Evolutionary conservation across 2,888 invertebrate genomes (phyloP).

Genomic region (Aphidoletes aphidimyza): DNA sequence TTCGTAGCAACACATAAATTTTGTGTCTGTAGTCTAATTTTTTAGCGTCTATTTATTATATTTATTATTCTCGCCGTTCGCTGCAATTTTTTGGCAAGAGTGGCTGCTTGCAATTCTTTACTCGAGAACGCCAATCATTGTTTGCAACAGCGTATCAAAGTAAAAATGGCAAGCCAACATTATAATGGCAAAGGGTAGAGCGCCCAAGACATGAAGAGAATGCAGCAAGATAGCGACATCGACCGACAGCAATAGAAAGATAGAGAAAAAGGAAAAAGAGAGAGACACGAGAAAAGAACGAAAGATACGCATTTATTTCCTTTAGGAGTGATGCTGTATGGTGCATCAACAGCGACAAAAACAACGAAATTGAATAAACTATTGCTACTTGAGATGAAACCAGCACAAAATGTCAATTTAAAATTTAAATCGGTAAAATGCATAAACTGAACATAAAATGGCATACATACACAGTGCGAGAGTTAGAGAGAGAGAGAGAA

Average conservation of each 20-base stretch:
- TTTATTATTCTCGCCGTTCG: constrained; percentile 45
- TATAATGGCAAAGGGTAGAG: background rate
- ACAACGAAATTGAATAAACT: constrained; percentile 39
- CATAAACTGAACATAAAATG: constrained; percentile 47
- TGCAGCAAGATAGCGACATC: background rate
- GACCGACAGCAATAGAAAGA: background rate
- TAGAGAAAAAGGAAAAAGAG: background rate
- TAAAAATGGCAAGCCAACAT: constrained; percentile 21
- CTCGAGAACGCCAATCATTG: constrained; percentile 41
- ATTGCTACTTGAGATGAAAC: constrained; percentile 52
- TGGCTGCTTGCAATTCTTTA: constrained; percentile 6
- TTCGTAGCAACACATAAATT: constrained; percentile 2
- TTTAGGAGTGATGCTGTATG: constrained; percentile 2
- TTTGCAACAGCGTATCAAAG: constrained; percentile 37
- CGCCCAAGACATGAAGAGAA: background rate
- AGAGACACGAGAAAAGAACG: background rate
- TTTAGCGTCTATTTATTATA: constrained; percentile 51
- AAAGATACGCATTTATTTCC: constrained; percentile 13
- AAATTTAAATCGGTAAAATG: constrained; percentile 52
- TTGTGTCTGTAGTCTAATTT: constrained; percentile 50
- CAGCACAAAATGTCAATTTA: constrained; percentile 53
- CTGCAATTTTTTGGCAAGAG: constrained; percentile 49
- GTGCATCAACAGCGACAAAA: constrained; percentile 49
- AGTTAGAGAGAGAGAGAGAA: background rate
- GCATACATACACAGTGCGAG: background rate